Base-by-base conservation (phyloP, 1,140 invertebrate genomes). In the Oncopeltus fasciatus region DNA sequence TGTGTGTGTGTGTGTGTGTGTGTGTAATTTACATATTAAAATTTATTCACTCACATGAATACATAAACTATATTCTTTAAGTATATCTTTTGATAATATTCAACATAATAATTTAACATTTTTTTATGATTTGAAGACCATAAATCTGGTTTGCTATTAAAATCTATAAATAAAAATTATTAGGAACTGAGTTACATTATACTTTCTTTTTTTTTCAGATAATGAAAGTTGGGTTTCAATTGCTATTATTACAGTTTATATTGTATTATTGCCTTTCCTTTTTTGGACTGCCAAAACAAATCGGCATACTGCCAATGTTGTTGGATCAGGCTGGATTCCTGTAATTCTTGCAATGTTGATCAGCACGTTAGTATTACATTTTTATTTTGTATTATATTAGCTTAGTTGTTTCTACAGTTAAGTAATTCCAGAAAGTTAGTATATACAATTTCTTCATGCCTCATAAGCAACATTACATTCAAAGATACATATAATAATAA, bases 271-370 rank as follows among this genome's bases (percentile, higher is more conserved):
- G 28, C 89, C 89, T 9, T 66, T 90, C 33, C 91, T 87, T 83
- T 80, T 82, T n/a, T 83, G 81, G 70, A 76, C 90, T 62, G 84
- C 87, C n/a, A 81, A 80, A 63, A 81, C 79, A 67, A 92, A 92
- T 78, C 75, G 78, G 49, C 85, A 86, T 63, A 91, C 88, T 2
- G 79, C 78, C 66, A 80, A 84, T 72, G 86, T 91, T 21, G 76
- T 93, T 20, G 80, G 83, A 72, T 77, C 83, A 66, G 89, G 90
- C 9, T 94, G 90, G 90, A 83, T 82, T 44, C 89, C 90, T 62
- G 87, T 93, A 21, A 82, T 93, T 66, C 81, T 79, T 57, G 89
- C 89, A 0, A 90, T 93, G 86, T 74, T 88, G 27, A 92, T 93
- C 57, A 91, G 89, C 74, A 87, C 79, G 78, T 80, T 67, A 70